Evolutionary conservation across 2,888 invertebrate species (phyloP).

Genomic region (Drosophila nigritarsus): DNA sequence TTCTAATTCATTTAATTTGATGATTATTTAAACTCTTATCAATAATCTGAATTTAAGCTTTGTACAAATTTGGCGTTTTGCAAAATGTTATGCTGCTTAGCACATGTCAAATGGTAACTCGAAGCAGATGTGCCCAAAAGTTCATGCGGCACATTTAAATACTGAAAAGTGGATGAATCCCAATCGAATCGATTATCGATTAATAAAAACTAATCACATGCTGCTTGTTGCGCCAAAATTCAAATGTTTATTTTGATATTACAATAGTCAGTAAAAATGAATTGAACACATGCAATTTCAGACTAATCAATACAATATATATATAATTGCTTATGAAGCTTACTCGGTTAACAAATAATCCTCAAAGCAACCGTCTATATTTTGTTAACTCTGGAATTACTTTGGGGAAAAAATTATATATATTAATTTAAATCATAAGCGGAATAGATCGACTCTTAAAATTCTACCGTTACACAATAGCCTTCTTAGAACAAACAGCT

Average conservation of each 20-base stretch:
- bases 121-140: background rate
- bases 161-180: background rate
- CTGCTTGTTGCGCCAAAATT: background rate
- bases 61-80: background rate
- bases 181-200: background rate
- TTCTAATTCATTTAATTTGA: background rate
- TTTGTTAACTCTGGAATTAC: background rate
- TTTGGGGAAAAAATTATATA: background rate
- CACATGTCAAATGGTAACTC: background rate
- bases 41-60: background rate
- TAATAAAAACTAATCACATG: background rate
- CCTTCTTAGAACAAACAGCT: background rate
- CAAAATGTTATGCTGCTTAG: background rate
- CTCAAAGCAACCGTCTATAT: background rate
- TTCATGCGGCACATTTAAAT: background rate
- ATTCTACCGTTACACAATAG: background rate
- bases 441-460: background rate
- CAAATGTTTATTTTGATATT: background rate
- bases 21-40: background rate
- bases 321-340: background rate
- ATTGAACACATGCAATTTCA: background rate
- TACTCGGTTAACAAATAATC: background rate
- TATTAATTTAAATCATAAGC: background rate
- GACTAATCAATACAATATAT: background rate
- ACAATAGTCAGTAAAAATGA: background rate